Conservation (phyloP, 2,113 vertebrate genomes). For the Lepisosteus oculatus region DNA sequence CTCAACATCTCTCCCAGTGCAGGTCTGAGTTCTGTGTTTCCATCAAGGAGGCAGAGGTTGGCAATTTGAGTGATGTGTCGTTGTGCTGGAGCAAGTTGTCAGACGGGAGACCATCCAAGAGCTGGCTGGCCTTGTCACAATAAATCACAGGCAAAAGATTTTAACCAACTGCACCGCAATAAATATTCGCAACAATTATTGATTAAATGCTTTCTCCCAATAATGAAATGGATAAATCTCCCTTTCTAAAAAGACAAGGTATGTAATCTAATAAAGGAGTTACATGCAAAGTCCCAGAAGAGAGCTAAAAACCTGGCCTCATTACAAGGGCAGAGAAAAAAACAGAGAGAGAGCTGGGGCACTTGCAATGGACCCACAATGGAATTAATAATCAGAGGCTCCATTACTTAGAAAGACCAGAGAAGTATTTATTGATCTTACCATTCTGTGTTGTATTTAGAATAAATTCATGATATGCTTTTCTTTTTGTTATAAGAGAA, state of each 20-base stretch:
- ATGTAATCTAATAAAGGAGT: constrained; percentile 64
- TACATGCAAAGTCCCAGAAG: constrained; percentile 44
- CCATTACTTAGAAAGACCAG: constrained; percentile 54
- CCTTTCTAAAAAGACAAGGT: constrained; percentile 50
- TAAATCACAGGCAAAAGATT: constrained; percentile 49
- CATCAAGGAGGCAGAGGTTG: constrained; percentile 15
- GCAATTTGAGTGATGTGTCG: constrained; percentile 31
- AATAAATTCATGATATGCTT: constrained; percentile 32
- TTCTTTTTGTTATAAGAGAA: too few relatives aligned
- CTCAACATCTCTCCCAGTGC: too few relatives aligned
- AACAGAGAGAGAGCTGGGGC: constrained; percentile 6
- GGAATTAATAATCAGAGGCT: constrained; percentile 52
- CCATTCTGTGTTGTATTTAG: constrained; percentile 53
- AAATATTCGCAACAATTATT: constrained; percentile 59
- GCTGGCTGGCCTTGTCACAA: constrained; percentile 35
- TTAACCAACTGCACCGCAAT: constrained; percentile 39
- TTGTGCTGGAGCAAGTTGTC: constrained; percentile 24
- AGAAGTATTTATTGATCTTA: constrained; percentile 67
- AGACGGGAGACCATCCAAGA: constrained; percentile 24
- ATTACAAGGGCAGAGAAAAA: constrained; percentile 40
- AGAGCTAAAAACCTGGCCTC: constrained; percentile 40
- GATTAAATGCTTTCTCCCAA: constrained; percentile 64
- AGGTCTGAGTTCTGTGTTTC: too few relatives aligned
- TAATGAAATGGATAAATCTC: constrained; percentile 61
- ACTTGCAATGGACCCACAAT: constrained; percentile 33